Evolutionary conservation across 1,140 invertebrate species (phyloP), one percentile per base, ranked within the genome.

Genomic region (Holotrichia oblita): DNA sequence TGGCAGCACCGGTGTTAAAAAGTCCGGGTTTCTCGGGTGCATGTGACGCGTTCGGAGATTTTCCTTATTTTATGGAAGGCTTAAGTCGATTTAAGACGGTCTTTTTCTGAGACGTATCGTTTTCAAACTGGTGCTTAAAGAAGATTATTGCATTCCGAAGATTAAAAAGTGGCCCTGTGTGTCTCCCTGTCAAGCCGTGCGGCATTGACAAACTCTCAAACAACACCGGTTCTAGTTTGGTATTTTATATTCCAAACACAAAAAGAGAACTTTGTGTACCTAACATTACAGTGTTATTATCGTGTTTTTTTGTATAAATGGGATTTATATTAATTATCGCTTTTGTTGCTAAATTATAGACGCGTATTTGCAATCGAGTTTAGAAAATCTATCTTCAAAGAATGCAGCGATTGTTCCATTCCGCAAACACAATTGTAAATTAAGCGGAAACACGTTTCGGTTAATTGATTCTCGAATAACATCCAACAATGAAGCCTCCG

Each of bases 31-130:
- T 74, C 40, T 74, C 34, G 17, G 73, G 40, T 74, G 73, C 73
- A 41, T 74, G 73, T 74, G 40, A 74, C 41, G 40, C 73, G 41
- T 12, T 10, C 14, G 40, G 20, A 34, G 73, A 74, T 74, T 74
- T 74, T 74, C 27, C 73, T 74, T 74, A 74, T 74, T 74, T 74
- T 74, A 74, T 74, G 73, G 73, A 74, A 74, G 73, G 73, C 73
- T 74, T 74, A 74, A 74, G 73, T 74, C 73, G 73, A 74, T 74
- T 74, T 74, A 74, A 74, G 73, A 42, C 73, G 40, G 73, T 74
- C 73, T 74, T 74, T 74, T 34, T 74, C 73, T 9, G 40, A 74
- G 73, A 74, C 73, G 73, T 74, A 74, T 74, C 73, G 73, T 34
- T 41, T 74, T 74, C 73, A 74, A 74, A 74, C 73, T 14, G 73